A percentile compares a stretch with the other conserved stretches of the same genome.
Evolutionary conservation across 2,797 vertebrate genomes (phyloP).

Genomic region (Limnodromus scolopaceus): DNA sequence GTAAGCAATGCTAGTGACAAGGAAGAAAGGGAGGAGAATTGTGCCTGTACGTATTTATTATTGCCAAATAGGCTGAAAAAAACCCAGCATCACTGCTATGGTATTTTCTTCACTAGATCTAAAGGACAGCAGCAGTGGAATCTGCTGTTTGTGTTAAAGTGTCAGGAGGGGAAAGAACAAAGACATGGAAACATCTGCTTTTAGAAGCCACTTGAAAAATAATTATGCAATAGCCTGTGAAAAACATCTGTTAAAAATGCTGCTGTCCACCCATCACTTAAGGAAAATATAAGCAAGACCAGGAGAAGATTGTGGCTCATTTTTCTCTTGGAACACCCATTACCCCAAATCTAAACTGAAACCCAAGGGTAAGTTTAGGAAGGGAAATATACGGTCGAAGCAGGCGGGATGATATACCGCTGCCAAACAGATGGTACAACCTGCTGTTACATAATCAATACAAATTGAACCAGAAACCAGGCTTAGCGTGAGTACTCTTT

Average conservation of each 20-base stretch:
- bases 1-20: not conserved
- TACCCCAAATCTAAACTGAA: not conserved
- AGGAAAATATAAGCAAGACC: constrained; percentile 20
- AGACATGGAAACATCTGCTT: constrained; percentile 64
- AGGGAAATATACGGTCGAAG: not conserved
- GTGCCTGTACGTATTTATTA: not conserved
- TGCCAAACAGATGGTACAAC: constrained; percentile 22
- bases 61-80: constrained; percentile 36
- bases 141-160: constrained; percentile 63
- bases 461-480: not conserved
- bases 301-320: not conserved
- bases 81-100: not conserved
- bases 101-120: constrained; percentile 36
- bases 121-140: constrained; percentile 42
- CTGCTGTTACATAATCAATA: constrained; percentile 57
- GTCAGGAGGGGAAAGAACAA: constrained; percentile 60
- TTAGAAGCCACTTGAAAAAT: constrained; percentile 61
- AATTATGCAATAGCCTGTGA: constrained; percentile 64
- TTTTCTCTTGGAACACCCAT: not conserved
- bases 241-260: constrained; percentile 56
- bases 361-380: not conserved
- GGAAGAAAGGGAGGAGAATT: not conserved
- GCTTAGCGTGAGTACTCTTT: not conserved
- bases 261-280: constrained; percentile 45
- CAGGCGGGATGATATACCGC: not conserved